Evolutionary conservation across 1,140 invertebrate species (phyloP).

Genomic region (Achroia grisella): DNA sequence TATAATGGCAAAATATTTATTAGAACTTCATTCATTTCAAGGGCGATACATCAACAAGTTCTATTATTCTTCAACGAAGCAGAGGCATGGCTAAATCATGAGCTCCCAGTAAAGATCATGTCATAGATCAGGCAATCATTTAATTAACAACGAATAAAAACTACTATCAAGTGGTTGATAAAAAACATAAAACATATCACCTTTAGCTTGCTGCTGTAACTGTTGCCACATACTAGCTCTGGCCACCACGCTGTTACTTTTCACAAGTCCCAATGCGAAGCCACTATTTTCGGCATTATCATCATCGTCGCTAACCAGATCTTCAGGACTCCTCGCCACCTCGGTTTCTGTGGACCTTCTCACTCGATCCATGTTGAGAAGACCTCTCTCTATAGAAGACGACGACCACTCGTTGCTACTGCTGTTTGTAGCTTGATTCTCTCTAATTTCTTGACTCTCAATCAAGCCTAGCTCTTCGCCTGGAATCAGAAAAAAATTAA

Average conservation of each 20-base stretch:
- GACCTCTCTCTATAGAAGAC: slow-evolving; percentile 45
- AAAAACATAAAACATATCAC: slow-evolving; percentile 22
- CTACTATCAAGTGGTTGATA: no score
- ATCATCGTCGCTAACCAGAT: slow-evolving; percentile 46
- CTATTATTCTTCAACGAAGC: no score
- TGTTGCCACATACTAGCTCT: slow-evolving; percentile 77
- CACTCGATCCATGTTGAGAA: slow-evolving; percentile 49
- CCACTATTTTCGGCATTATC: slow-evolving; percentile 30
- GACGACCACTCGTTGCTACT: slow-evolving; percentile 59
- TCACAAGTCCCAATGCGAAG: slow-evolving; percentile 63
- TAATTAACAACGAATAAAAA: no score
- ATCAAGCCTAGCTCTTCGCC: slow-evolving; percentile 63
- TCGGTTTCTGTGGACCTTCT: slow-evolving; percentile 57
- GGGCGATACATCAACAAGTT: no score
- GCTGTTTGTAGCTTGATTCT: slow-evolving; percentile 54
- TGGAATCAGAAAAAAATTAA: slow-evolving; percentile 27
- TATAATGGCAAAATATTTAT: no score
- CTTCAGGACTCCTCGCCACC: slow-evolving; percentile 30
- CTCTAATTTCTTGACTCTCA: slow-evolving; percentile 58
- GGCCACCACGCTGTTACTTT: slow-evolving; percentile 76
- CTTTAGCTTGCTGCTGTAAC: slow-evolving; percentile 75
- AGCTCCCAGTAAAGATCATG: no score
- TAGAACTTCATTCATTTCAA: no score
- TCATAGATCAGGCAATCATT: no score
- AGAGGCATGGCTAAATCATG: no score